These are phyloP conservation scores for Camponotus fellah DNA, from an alignment of 2,888 invertebrate genomes.

Conservation along the genomic window DNA sequence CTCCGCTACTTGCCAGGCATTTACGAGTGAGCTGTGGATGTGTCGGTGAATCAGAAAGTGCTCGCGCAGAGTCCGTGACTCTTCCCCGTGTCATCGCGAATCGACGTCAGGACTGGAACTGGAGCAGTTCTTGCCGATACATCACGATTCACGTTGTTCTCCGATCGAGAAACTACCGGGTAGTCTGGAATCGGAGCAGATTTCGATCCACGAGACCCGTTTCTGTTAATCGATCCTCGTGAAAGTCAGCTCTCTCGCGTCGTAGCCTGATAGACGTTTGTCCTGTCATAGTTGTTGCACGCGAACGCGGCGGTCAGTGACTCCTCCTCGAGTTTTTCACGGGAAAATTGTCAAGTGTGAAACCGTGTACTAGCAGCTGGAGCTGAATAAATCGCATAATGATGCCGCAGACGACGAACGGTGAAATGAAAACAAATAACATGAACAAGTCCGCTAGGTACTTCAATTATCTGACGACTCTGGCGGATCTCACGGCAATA, in stretches of 20 bases:
- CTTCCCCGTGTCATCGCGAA: slow-evolving; percentile 2
- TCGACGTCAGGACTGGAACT: slow-evolving; percentile 22
- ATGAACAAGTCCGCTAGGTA: slow-evolving; percentile 77
- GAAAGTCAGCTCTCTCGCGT: not conserved
- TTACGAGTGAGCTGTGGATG: slow-evolving; percentile 15
- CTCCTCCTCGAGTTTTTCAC: not conserved
- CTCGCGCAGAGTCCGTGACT: slow-evolving; percentile 3
- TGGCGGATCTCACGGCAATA: slow-evolving; percentile 81
- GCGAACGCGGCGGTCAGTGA: not conserved
- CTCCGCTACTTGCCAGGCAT: slow-evolving; percentile 24
- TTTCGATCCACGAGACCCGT: not conserved
- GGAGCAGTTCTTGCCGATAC: slow-evolving; percentile 36
- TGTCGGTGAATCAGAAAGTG: slow-evolving; percentile 44
- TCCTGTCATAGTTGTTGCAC: not conserved
- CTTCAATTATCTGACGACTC: slow-evolving; percentile 78
- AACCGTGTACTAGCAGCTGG: not conserved
- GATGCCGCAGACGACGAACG: slow-evolving; percentile 75
- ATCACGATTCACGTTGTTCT: not conserved
- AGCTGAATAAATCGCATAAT: slow-evolving; percentile 64
- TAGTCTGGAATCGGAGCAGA: not conserved
- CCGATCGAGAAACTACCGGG: not conserved
- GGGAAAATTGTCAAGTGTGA: not conserved
- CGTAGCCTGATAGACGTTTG: not conserved
- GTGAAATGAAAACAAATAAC: slow-evolving; percentile 77
- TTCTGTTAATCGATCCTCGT: not conserved